Evolutionary conservation across 2,888 invertebrate genomes (phyloP), one percentile per base, ranked within the genome.

Genomic region (Archaeoteleia sp.): DNA sequence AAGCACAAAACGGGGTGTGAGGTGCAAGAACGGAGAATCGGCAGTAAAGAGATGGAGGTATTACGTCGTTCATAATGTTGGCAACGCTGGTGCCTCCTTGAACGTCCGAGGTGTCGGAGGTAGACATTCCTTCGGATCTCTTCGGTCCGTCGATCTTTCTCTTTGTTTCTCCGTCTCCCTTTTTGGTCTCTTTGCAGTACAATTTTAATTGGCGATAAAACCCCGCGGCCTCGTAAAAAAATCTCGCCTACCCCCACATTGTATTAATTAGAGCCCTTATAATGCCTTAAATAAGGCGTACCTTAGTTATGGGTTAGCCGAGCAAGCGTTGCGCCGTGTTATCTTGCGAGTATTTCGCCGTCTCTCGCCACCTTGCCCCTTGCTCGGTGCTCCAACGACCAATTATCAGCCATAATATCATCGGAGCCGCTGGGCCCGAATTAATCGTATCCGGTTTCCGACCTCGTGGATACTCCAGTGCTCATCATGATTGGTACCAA

Each of bases 151-250:
- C 65, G 60, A 48, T 66, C 61, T 46, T 61, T 45, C 63, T 71
- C 65, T 67, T 63, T 67, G 71, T 49, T 58, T 42, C 49, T 49
- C 49, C 15, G 39, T 67, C 71, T 65, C 61, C 49, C 65, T 51
- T 49, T 39, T 60, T 63, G 66, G 71, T 69, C 70, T 69, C 72
- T 65, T 72, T 62, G 62, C 70, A 73, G 70, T 72, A 73, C 74
- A 67, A 73, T 73, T 74, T 81, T 82, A 82, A 83, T 82, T 82
- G 82, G 80, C 80, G 82, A 82, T 83, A 82, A 83, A 82, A 81
- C 74, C 77, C 73, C 77, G 78, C 76, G 77, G 79, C 75, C 76
- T 81, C 78, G 57, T 82, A 81, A 78, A 82, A 79, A 81, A 80
- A 78, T 81, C 77, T 76, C 75, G 74, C 74, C 76, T 79, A 80